Evolutionary conservation across 2,888 invertebrate genomes (phyloP), one percentile per base, ranked within the genome.

Genomic region (Electrophaes corylata): DNA sequence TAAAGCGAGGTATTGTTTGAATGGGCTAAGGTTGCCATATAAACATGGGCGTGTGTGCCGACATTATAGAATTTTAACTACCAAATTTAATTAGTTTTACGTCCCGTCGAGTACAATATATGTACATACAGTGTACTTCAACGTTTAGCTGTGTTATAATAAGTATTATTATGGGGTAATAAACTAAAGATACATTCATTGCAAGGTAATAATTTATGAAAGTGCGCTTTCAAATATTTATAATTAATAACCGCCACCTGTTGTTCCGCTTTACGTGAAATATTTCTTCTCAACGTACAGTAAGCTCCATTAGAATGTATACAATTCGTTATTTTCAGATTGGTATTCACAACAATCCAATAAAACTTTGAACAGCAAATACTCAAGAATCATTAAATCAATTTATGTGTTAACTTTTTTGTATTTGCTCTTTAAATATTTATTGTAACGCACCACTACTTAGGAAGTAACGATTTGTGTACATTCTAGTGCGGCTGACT

Each of bases 11-110:
- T 44, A 57, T 57, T 57, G 60, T 57, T 65, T 60, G 61, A 41
- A 52, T 40, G 53, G 40, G 60, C 58, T 56, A 54, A 59, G 59
- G 57, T 52, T 57, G 47, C 46, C 49, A 33, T 49, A 51, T 51
- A 50, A 46, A 18, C 50, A 33, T 41, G 52, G 51, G 46, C 39
- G 48, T 60, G 45, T 41, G 31, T 49, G 58, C 55, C 57, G 46
- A 58, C 57, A 60, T 62, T 67, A 69, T 58, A 66, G 20, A 47
- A 52, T 52, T 51, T 69, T 65, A 70, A 73, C 67, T 65, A 60
- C 51, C 61, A 65, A 72, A 71, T 72, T 74, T 75, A 75, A 76
- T 75, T 68, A 72, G 46, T 63, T 65, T 55, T 65, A 66, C 67
- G 70, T 68, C 70, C 71, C 67, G 72, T 64, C 40, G 72, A 58